Conservation (phyloP, 2,113 vertebrate genomes). For the Peromyscus polionotus region DNA sequence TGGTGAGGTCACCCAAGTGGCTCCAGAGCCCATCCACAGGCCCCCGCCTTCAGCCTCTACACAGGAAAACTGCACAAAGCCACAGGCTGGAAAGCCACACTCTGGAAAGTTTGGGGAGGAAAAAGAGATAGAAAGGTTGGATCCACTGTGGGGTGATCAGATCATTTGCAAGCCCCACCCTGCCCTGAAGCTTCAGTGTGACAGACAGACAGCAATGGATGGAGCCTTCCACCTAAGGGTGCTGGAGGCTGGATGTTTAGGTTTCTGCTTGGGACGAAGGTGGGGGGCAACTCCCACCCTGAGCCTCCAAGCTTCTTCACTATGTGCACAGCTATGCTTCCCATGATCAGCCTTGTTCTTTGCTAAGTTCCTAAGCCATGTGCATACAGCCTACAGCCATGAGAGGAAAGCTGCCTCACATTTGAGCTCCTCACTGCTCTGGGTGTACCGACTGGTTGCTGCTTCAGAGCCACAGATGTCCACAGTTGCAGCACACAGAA, state of each 20-base stretch:
- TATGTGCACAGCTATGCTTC: background rate
- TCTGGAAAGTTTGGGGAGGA: background rate
- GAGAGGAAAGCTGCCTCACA: background rate
- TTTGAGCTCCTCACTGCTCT: background rate
- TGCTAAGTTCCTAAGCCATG: background rate
- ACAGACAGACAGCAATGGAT: fast-evolving
- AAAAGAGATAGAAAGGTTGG: background rate
- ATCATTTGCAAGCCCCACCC: no score
- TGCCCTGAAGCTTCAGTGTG: fast-evolving
- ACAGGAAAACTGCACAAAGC: background rate
- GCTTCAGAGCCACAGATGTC: background rate
- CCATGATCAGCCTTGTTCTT: background rate
- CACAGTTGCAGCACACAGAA: background rate
- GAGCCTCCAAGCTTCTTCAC: background rate
- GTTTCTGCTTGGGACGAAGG: background rate
- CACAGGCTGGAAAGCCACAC: background rate
- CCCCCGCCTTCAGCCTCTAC: background rate
- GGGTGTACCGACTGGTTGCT: background rate
- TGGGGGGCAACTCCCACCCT: background rate
- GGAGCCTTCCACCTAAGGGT: background rate
- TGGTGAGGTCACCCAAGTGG: background rate
- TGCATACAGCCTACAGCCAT: background rate
- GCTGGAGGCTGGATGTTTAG: background rate
- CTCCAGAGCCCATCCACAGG: no score
- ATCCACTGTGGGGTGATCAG: background rate